Evolutionary conservation across 2,888 invertebrate species (phyloP), one percentile per base, ranked within the genome.

Genomic region (Drosophila stalkeri): DNA sequence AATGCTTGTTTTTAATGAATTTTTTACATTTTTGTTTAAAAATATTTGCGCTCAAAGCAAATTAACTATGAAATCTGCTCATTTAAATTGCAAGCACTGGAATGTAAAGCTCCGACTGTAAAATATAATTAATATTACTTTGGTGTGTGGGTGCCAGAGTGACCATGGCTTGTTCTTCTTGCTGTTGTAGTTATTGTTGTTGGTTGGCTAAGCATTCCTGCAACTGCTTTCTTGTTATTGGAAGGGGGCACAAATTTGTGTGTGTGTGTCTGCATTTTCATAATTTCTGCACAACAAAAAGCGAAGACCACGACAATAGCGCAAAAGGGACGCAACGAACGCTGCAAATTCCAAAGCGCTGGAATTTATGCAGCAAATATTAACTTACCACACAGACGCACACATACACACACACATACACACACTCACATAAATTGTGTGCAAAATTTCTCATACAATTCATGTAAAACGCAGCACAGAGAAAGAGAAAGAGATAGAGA

Each of bases 341-440:
- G 67, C 77, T 72, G 73, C 59, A 82, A 86, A 86, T 85, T 81
- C 84, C 84, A 82, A 80, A 81, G 82, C 75, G 55, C 57, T 81
- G 85, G 82, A 85, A 85, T 85, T 86, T 86, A 85, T 85, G 86
- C 85, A 76, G 86, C 88, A 87, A 87, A 87, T 87, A 87, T 87
- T 87, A 88, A 87, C 86, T 88, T 81, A 82, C 86, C 70, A 70
- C 76, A 76, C 74, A 81, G 65, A 77, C 52, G 77, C 47, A 67
- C 60, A 57, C 49, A 64, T 31, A 69, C 52, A 67, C 51, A 56
- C 27, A 49, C 52, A 44, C 39, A 39, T 16, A 0, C 39, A 39
- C 39, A n/a, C 39, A 2, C 12, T 47, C 64, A 65, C 49, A 55
- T 79, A 68, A 73, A 77, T 79, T 62, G 72, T 66, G 66, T 52